Base-by-base conservation (phyloP, 2,113 vertebrate genomes). In the Sebastes fasciatus region DNA sequence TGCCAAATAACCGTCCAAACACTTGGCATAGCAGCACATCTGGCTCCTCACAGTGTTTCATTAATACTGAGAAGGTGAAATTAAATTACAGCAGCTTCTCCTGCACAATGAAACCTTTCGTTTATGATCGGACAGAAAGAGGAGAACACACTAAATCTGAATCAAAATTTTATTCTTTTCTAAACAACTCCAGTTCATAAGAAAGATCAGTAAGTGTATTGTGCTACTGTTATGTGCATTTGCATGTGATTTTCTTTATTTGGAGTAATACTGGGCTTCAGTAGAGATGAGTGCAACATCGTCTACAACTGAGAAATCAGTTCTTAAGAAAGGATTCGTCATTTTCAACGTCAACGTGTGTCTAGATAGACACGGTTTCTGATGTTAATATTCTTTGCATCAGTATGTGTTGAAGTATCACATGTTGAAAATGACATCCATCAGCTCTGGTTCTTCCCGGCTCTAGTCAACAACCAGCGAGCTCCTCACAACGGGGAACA, bases 401-500 rank as follows among this genome's bases (percentile, higher is more conserved):
- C n/a, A 55, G 46, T n/a, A 2, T 8, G 48, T 26, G 54, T n/a
- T 26, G 43, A 4, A 8, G 16, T n/a, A 65, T 12, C 46, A 49
- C 46, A 57, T 26, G 81, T 8, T n/a, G 66, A n/a, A 51, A n/a
- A 66, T 0, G 5, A 9, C 5, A 2, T n/a, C 51, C 60, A 11
- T 51, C 43, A 8, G 26, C 2, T 49, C 11, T 3, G 14, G 9
- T 43, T 42, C 48, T 1, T 10, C 6, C 1, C 48, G 13, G 19
- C 26, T 85, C 86, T 92, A 96, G 86, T 98, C 97, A 52, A 97
- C 95, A 1, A 94, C 72, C 82, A 99, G 94, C 79, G 82, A 89
- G 71, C 85, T 94, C 91, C 95, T 96, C 85, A 99, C 92, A 0
- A 80, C 12, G 0, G 98, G 97, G 77, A 97, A 97, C 77, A 96